phyloP scores from a whole-genome alignment of 2,113 vertebrate genomes.

The Macrotis lagotis region DNA sequence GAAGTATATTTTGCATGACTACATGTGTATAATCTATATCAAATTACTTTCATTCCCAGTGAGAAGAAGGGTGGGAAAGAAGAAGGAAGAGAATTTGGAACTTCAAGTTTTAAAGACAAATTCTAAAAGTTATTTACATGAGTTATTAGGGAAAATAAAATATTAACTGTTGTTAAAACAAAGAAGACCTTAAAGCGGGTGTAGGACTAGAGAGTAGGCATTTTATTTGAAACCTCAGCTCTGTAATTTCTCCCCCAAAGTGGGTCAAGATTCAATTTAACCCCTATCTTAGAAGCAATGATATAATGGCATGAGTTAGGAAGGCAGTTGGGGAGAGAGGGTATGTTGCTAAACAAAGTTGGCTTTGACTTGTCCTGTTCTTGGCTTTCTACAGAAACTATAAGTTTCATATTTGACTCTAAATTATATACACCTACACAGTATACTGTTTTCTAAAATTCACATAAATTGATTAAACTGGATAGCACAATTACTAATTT shows the following conservation, averaged over 20 bases:
- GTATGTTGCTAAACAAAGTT: neutral
- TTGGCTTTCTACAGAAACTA: neutral
- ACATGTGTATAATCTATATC: no score
- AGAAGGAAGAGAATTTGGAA: no score
- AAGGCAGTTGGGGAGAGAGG: neutral
- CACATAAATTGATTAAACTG: slow-evolving; percentile 17
- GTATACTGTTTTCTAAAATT: neutral
- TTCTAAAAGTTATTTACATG: no score
- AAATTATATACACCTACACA: neutral
- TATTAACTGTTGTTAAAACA: no score
- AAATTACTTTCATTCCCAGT: no score
- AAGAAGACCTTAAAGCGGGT: no score
- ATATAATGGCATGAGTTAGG: neutral
- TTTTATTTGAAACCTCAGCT: neutral
- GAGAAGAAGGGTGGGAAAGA: no score
- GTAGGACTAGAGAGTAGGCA: neutral
- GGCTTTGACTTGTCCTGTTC: neutral
- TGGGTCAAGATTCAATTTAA: neutral
- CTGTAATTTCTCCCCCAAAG: neutral
- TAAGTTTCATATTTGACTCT: neutral
- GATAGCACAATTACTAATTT: neutral
- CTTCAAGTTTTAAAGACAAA: no score
- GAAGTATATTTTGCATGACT: no score
- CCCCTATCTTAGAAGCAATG: neutral
- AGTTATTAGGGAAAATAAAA: no score